Evolutionary conservation across 2,888 invertebrate species (phyloP).

Genomic region (Apamea crenata): DNA sequence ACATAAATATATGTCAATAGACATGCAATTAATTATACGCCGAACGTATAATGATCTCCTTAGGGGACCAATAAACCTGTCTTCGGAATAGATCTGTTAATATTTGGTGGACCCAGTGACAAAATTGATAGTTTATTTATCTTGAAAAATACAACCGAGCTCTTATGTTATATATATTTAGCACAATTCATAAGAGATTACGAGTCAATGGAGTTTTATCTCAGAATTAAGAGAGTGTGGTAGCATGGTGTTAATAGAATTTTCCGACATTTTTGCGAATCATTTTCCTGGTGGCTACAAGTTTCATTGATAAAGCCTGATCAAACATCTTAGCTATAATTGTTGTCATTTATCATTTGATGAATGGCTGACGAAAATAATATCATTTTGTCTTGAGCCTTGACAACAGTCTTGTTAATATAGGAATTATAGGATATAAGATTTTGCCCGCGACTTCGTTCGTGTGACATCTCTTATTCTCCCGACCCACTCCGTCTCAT

Average conservation of each 20-base stretch:
- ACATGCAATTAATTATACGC: conserved; percentile 55
- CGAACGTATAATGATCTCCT: conserved; percentile 56
- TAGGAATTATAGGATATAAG: neutral
- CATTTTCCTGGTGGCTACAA: too few relatives aligned
- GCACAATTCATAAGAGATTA: conserved; percentile 21
- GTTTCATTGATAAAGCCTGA: neutral
- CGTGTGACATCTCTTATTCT: neutral
- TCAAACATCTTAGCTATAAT: neutral
- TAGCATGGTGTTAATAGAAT: neutral
- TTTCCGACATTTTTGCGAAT: neutral
- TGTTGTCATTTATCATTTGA: too few relatives aligned
- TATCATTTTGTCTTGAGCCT: neutral
- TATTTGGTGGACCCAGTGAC: conserved; percentile 55
- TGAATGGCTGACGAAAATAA: neutral
- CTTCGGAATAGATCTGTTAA: conserved; percentile 47
- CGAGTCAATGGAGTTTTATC: neutral
- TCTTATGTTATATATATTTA: conserved; percentile 14
- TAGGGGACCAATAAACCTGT: conserved; percentile 57
- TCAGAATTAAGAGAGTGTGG: neutral
- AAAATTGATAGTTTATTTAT: conserved; percentile 51
- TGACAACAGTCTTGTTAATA: neutral
- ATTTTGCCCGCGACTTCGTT: too few relatives aligned
- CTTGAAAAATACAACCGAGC: conserved; percentile 33
- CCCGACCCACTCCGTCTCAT: too few relatives aligned
- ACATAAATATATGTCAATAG: conserved; percentile 33